These are phyloP conservation scores for Phymastichus coffea DNA, from an alignment of 1,140 invertebrate genomes.

Conservation along the genomic window DNA sequence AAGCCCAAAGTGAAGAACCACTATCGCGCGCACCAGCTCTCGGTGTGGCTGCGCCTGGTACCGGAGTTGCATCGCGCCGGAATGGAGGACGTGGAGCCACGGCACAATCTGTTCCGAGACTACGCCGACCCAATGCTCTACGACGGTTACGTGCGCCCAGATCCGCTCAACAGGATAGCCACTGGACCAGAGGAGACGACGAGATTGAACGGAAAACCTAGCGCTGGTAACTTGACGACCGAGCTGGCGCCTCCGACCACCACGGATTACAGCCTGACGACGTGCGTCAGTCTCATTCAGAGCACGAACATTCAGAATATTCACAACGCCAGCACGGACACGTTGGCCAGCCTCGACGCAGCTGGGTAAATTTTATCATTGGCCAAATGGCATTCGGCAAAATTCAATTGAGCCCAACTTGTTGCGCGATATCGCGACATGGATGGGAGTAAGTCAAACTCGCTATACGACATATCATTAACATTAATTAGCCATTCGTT, in stretches of 20 bases:
- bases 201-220: not conserved
- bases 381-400: too few species aligned
- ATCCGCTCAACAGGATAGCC: conserved; percentile 68
- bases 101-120: conserved; percentile 81
- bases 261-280: conserved; percentile 55
- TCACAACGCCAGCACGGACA: conserved; percentile 67
- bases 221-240: conserved; percentile 53
- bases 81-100: conserved; percentile 81
- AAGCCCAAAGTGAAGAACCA: conserved; percentile 90
- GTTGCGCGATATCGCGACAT: too few species aligned
- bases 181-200: not conserved
- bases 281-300: conserved; percentile 59
- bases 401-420: too few species aligned
- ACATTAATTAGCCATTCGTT: too few species aligned
- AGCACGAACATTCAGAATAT: conserved; percentile 57
- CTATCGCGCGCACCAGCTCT: conserved; percentile 89
- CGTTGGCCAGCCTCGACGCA: conserved; percentile 73
- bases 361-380: conserved; percentile 66
- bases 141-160: conserved; percentile 77
- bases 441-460: too few species aligned
- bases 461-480: too few species aligned
- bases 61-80: conserved; percentile 88
- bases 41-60: conserved; percentile 90
- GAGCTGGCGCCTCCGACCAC: conserved; percentile 59
- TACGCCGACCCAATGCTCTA: conserved; percentile 79